Conservation (phyloP, 2,797 vertebrate genomes). For the Gouania willdenowi region DNA sequence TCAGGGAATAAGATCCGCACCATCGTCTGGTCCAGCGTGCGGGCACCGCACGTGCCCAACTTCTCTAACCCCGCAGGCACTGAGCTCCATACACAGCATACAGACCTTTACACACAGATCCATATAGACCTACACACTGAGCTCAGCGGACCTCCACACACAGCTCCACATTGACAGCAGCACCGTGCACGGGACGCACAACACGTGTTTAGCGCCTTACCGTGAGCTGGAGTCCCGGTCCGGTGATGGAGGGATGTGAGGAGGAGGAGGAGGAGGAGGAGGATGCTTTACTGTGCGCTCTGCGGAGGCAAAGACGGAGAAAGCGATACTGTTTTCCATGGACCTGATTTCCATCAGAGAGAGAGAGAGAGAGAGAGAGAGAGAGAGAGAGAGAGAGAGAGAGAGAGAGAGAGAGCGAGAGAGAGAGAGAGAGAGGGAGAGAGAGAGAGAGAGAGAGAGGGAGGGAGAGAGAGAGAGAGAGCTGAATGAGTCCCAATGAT, state of each 20-base stretch:
- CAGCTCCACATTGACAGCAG: slow-evolving; percentile 15
- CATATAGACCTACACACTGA: too few relatives aligned
- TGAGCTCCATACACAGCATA: too few relatives aligned
- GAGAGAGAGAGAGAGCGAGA: background rate
- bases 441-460: background rate
- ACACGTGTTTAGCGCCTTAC: slow-evolving; percentile 23
- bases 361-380: slow-evolving; percentile 17
- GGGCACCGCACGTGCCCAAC: too few relatives aligned
- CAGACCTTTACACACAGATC: too few relatives aligned
- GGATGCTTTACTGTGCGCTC: slow-evolving; percentile 49
- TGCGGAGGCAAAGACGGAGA: slow-evolving; percentile 38
- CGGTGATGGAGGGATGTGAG: too few relatives aligned
- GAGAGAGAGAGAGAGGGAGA: background rate
- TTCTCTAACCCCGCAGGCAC: too few relatives aligned
- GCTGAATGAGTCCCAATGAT: too few relatives aligned
- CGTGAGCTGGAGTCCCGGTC: slow-evolving; percentile 25
- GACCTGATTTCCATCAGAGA: slow-evolving; percentile 49
- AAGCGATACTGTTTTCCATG: slow-evolving; percentile 42
- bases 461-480: background rate
- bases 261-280: background rate
- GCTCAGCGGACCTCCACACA: too few relatives aligned
- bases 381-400: background rate
- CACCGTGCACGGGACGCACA: background rate
- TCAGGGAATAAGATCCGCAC: too few relatives aligned
- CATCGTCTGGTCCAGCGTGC: too few relatives aligned